Base-by-base conservation (phyloP, 2,888 invertebrate genomes). In the Metacarcinus magister region DNA sequence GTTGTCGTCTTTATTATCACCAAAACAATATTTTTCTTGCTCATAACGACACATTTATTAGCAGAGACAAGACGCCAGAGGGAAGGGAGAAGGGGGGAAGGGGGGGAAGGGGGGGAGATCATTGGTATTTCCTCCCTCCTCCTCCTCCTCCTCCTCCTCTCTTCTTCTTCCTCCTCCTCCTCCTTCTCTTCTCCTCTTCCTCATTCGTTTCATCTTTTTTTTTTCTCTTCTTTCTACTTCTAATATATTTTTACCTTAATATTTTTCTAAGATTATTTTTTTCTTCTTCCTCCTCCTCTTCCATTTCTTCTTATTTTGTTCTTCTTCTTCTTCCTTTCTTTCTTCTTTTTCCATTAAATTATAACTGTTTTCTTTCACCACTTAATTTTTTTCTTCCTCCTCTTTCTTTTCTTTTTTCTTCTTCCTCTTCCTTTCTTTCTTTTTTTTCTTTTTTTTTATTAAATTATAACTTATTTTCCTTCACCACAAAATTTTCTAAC, bases 11-110 rank as follows among this genome's bases (percentile, higher is more conserved):
- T 82, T 82, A 32, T 82, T 82, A 82, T 82, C 82, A 82, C 32
- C 82, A 82, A 32, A 82, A 82, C 82, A 82, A 82, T 82, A 82
- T 82, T 82, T 82, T 82, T 82, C 82, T 82, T 82, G 32, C 82
- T 82, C 82, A 82, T 82, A 82, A 82, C 28, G 82, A 82, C 82
- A 82, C 82, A 82, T 82, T 82, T 82, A 82, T 82, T 82, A 82
- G 90, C 90, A 90, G 43, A 43, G 46, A 19, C 54, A 54, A n/a
- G 32, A 23, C 92, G 54, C 46, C 54, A 0, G 8, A 54, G 32
- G 48, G 28, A 92, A 43, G 28, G 48, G 28, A 46, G 32, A 7
- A n/a, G 7, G 23, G 48, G 32, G n/a, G 60, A 43, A 75, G 39
- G 60, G n/a, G 7, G 43, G 54, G 94, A 39, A 75, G 19, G 82